phyloP scores from a whole-genome alignment of 2,888 invertebrate genomes.

The Mimumesa dahlbomi region DNA sequence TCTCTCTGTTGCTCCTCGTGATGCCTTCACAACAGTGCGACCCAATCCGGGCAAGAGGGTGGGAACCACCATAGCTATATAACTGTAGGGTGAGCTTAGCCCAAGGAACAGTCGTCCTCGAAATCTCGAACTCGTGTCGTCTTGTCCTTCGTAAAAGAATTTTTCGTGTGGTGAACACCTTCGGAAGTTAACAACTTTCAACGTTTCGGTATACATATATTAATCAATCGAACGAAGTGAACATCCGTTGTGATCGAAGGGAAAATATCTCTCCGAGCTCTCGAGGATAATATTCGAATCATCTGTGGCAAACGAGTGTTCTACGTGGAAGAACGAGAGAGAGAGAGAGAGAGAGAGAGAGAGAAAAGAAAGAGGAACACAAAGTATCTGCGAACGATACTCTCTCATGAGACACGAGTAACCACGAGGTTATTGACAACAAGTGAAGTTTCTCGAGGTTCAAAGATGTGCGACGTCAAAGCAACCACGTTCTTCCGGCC shows the following conservation, averaged over 20 bases:
- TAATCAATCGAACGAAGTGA: no score
- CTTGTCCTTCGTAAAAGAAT: no score
- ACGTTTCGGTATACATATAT: no score
- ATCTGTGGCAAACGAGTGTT: not conserved
- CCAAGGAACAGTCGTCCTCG: constrained; percentile 8
- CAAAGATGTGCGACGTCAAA: constrained; percentile 22
- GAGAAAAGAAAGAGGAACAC: not conserved
- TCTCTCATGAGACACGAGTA: not conserved
- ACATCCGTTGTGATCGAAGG: no score
- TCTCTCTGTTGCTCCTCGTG: constrained; percentile 14
- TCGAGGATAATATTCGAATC: no score
- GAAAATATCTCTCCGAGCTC: no score
- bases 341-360: no score
- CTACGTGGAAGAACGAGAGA: no score
- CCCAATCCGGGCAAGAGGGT: constrained; percentile 69
- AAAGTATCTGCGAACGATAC: not conserved
- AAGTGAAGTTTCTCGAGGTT: not conserved
- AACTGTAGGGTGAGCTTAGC: constrained; percentile 36
- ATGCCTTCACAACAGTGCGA: constrained; percentile 54
- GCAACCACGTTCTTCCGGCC: constrained; percentile 66
- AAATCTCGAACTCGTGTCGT: not conserved
- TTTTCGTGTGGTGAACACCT: no score
- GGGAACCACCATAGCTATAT: constrained; percentile 56
- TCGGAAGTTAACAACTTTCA: no score
- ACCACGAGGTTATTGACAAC: not conserved